Evolutionary conservation across 2,797 vertebrate species (phyloP).

Genomic region (Podarcis siculus): DNA sequence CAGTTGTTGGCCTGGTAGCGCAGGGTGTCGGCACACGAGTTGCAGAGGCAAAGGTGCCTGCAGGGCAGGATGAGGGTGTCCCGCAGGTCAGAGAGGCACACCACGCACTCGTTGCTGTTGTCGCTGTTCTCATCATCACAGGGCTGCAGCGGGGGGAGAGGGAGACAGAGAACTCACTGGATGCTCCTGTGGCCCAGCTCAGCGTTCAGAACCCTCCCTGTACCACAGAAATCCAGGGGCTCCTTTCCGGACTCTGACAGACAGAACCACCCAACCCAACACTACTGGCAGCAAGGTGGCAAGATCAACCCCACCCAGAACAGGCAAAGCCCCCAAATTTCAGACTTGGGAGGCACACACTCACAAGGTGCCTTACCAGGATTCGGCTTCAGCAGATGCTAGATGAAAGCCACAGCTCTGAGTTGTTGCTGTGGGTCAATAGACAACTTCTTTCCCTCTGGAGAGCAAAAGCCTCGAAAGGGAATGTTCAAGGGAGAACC

Average conservation of each 20-base stretch:
- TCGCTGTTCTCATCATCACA: conserved; percentile 96
- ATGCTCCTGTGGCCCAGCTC: neutral
- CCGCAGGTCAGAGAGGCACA: conserved; percentile 93
- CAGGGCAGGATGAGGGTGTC: conserved; percentile 97
- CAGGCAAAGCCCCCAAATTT: neutral
- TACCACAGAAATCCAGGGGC: too few species aligned
- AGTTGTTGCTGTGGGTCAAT: neutral
- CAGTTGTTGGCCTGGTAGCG: conserved; percentile 99
- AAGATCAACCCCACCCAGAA: neutral
- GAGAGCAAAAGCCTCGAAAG: conserved; percentile 20
- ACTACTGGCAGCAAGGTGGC: neutral
- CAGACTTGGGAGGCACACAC: too few species aligned
- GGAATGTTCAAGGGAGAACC: neutral
- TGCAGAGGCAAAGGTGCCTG: conserved; percentile 94
- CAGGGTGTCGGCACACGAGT: conserved; percentile 93
- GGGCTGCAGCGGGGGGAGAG: conserved; percentile 77
- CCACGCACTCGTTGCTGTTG: conserved; percentile 98
- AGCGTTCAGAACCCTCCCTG: rapidly evolving
- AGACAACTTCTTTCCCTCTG: neutral
- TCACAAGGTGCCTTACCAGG: neutral
- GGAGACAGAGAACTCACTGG: neutral
- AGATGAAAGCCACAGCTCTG: neutral
- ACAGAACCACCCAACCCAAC: too few species aligned
- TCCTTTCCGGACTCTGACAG: neutral
- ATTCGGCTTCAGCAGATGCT: neutral